Evolutionary conservation across 2,113 vertebrate species (phyloP), one percentile per base, ranked within the genome.

Genomic region (Ardeotis arabs): DNA sequence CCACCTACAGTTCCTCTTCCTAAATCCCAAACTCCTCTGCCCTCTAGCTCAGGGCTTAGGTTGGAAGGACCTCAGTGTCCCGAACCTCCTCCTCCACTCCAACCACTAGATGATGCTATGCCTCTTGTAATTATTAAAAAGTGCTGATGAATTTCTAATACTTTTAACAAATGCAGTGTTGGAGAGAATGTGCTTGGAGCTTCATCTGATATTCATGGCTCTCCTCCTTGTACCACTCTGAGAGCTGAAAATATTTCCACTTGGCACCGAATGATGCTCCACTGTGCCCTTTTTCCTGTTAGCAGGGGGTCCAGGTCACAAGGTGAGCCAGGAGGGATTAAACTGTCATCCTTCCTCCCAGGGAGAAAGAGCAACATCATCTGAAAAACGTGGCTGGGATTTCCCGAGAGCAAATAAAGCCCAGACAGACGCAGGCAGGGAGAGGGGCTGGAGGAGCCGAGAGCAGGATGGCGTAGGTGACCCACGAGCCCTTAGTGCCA

Each of bases 91-190:
- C 14, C 39, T 22, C 17, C 59, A 47, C 37, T 47, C 44, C 66
- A 82, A 74, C 94, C 95, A 41, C 87, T 95, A 97, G 95, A 66
- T 85, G 95, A 77, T 93, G 95, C 95, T 95, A 45, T 59, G 58
- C 82, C 56, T 89, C 96, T n/a, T 33, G 75, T 6, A 35, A 91
- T 75, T 79, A 73, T 15, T 92, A 39, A 76, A 72, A 84, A 31
- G 8, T 2, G 1, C 14, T 22, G 52, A 12, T 17, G 1, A 77
- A 56, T 84, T 95, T 59, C 77, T 77, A 18, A 14, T n/a, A 50
- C 22, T 96, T 92, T 52, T 4, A 73, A 53, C 41, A 69, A 85
- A 63, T 6, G 4, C 41, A 14, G 58, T 4, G 45, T 25, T 50
- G 59, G 59, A 74, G 37, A 84, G 58, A 83, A 21, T 3, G 14